Evolutionary conservation across 2,797 vertebrate species (phyloP).

Genomic region (Hafferia zeledoni): DNA sequence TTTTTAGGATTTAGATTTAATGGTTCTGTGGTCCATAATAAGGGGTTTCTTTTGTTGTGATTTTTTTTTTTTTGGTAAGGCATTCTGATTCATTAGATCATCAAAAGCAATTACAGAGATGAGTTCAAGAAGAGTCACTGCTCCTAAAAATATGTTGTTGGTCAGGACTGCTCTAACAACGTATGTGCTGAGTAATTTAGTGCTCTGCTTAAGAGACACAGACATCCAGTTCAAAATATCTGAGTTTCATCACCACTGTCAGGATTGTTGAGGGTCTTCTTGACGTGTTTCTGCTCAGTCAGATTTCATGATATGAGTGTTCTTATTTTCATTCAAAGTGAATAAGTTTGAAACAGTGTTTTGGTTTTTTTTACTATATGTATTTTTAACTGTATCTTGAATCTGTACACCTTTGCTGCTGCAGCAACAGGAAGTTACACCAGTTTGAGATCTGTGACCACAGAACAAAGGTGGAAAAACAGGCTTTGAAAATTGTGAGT

Average conservation of each 20-base stretch:
- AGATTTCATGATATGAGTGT: background rate
- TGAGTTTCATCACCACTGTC: background rate
- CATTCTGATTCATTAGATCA: background rate
- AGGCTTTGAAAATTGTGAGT: background rate
- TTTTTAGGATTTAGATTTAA: constrained; percentile 1
- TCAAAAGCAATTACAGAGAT: constrained; percentile 28
- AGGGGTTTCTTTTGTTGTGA: background rate
- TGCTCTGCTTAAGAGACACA: background rate
- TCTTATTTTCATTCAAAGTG: background rate
- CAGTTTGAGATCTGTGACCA: background rate
- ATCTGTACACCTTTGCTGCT: background rate
- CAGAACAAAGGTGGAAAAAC: background rate
- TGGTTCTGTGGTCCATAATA: background rate
- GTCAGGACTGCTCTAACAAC: background rate
- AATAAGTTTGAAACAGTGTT: background rate
- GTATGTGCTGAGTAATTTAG: background rate
- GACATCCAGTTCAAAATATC: background rate
- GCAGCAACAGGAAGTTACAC: background rate
- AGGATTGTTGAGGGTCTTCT: background rate
- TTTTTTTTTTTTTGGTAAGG: background rate
- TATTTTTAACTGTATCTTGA: background rate
- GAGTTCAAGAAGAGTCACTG: background rate
- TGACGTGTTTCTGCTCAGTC: background rate
- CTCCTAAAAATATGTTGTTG: background rate
- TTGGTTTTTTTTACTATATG: background rate